Evolutionary conservation across 2,888 invertebrate species (phyloP).

Genomic region (Cenopis cana): DNA sequence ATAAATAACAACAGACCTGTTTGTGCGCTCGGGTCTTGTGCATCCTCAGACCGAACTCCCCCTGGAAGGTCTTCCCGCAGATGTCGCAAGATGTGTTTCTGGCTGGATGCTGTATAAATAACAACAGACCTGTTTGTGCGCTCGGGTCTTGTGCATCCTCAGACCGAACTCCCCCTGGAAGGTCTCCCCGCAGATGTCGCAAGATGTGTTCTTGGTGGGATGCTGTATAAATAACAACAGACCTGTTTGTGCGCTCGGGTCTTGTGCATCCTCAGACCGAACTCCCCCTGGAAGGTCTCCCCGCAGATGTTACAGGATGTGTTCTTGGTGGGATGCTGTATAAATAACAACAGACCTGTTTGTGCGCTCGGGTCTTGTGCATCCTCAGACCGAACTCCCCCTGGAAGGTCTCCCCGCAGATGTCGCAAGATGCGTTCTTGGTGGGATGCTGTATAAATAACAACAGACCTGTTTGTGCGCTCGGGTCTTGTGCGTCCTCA

Average conservation of each 20-base stretch:
- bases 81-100: conserved; percentile 45
- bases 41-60: conserved; percentile 46
- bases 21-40: conserved; percentile 46
- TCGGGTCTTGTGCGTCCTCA: conserved; percentile 46
- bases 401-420: conserved; percentile 47
- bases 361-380: conserved; percentile 46
- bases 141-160: conserved; percentile 46
- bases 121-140: too few relatives aligned
- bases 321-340: conserved; percentile 43
- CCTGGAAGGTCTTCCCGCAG: conserved; percentile 47
- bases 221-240: too few relatives aligned
- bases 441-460: conserved; percentile 43
- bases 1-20: too few relatives aligned
- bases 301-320: conserved; percentile 46
- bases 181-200: conserved; percentile 47
- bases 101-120: conserved; percentile 43
- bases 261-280: conserved; percentile 47
- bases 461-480: too few relatives aligned
- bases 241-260: conserved; percentile 44
- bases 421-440: conserved; percentile 44
- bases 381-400: conserved; percentile 46
- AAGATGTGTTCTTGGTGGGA: conserved; percentile 41
- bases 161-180: conserved; percentile 46
- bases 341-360: too few relatives aligned
- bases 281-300: conserved; percentile 46